A percentile compares a stretch with the other conserved stretches of the same genome.
Conservation (phyloP, 2,113 vertebrate species). For the Coturnix japonica region DNA sequence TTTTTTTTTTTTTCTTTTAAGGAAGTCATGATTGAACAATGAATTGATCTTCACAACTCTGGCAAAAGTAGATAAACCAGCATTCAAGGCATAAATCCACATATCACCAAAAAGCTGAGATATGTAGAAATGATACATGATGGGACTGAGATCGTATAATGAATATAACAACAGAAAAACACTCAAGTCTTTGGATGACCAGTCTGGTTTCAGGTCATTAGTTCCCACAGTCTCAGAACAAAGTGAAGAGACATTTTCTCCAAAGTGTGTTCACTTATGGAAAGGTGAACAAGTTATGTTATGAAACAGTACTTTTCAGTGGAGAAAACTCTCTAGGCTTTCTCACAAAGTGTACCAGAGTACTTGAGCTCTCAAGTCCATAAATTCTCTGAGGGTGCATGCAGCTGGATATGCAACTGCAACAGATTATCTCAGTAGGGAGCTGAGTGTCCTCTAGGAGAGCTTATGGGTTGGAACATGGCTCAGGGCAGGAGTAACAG, state of each 20-base stretch:
- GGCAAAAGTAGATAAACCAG: not conserved
- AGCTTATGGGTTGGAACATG: not conserved
- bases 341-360: not conserved
- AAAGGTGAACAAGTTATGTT: not conserved
- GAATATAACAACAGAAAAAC: not conserved
- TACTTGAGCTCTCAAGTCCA: not conserved
- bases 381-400: not conserved
- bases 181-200: not conserved
- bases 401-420: not conserved
- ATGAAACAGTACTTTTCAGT: fast-evolving
- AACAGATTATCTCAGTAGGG: not conserved
- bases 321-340: not conserved
- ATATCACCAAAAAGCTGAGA: fast-evolving
- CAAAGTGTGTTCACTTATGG: not conserved
- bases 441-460: conserved; percentile 1
- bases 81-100: not conserved
- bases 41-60: no score
- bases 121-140: fast-evolving
- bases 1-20: not conserved
- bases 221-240: not conserved
- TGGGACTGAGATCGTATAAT: not conserved
- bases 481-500: conserved; percentile 13
- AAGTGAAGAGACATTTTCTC: not conserved
- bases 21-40: not conserved
- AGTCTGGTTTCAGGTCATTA: not conserved